Conservation (phyloP, 2,888 invertebrate genomes). For the Scaptodrosophila latifasciaeformis region DNA sequence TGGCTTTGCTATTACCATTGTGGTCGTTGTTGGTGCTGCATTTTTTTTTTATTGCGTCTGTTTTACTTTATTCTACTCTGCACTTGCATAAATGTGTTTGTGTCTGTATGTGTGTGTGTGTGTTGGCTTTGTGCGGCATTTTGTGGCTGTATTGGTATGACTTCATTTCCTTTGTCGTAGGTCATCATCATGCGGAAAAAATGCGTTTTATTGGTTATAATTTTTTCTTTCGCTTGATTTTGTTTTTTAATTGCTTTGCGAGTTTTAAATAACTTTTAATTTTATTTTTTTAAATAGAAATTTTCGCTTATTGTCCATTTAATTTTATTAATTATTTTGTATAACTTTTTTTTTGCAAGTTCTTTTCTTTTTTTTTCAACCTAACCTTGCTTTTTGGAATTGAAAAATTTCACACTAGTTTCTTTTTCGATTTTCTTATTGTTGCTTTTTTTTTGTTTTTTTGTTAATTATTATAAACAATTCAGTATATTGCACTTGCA, state of each 20-base stretch:
- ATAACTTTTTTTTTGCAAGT: slow-evolving; percentile 3
- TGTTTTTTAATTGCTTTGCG: slow-evolving; percentile 8
- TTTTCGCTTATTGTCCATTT: neutral
- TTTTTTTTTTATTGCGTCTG: slow-evolving; percentile 33
- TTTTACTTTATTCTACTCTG: slow-evolving; percentile 37
- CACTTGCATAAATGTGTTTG: slow-evolving; percentile 22
- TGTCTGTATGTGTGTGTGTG: slow-evolving; percentile 21
- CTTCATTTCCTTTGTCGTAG: slow-evolving; percentile 75
- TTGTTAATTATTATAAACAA: neutral
- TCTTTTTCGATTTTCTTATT: slow-evolving; percentile 2
- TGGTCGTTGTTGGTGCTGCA: slow-evolving; percentile 20
- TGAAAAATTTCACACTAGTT: slow-evolving; percentile 9
- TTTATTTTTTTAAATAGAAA: neutral
- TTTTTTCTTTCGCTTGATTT: slow-evolving; percentile 5
- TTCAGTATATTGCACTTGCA: slow-evolving; percentile 20
- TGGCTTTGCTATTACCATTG: neutral
- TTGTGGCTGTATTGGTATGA: slow-evolving; percentile 58
- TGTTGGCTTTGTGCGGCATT: slow-evolving; percentile 2
- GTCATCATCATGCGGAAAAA: slow-evolving; percentile 68
- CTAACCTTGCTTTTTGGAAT: slow-evolving; percentile 10
- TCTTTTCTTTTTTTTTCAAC: slow-evolving; percentile 13
- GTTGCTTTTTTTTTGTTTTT: slow-evolving; percentile 4
- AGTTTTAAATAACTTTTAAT: neutral
- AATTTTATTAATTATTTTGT: slow-evolving; percentile 2
- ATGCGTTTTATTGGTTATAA: slow-evolving; percentile 38